Conservation (phyloP, 2,797 vertebrate species). For the Bothrops alternatus region DNA sequence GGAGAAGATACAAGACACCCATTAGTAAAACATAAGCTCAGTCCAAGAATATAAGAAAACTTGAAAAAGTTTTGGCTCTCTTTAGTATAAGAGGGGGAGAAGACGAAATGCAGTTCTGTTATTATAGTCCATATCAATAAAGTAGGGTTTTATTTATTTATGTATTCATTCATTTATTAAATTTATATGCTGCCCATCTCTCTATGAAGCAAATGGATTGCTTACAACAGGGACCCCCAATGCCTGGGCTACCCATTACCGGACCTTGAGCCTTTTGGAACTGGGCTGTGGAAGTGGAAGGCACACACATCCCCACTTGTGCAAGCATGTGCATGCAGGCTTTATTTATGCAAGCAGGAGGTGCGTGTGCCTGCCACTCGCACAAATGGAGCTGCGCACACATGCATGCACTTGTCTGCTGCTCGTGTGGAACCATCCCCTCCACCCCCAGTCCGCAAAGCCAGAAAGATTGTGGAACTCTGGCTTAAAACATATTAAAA, state of each 20-base stretch:
- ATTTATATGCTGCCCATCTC: background rate
- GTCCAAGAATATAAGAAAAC: background rate
- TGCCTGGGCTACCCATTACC: background rate
- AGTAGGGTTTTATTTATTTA: background rate
- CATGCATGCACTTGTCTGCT: background rate
- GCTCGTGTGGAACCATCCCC: background rate
- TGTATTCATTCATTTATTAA: background rate
- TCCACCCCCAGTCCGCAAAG: background rate
- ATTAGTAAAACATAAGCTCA: background rate
- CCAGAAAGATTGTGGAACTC: background rate
- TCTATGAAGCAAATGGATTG: background rate
- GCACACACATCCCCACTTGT: background rate
- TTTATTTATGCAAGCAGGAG: fast-evolving
- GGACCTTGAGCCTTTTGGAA: background rate
- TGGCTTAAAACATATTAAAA: background rate
- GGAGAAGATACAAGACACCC: background rate
- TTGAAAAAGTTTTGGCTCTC: background rate
- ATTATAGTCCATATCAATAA: background rate
- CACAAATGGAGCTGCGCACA: background rate
- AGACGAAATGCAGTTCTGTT: background rate
- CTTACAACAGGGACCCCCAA: background rate
- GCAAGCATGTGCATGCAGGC: fast-evolving
- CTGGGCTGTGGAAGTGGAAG: background rate
- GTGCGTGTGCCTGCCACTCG: background rate
- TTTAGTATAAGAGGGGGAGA: background rate